Evolutionary conservation across 2,888 invertebrate species (phyloP).

Genomic region (Pristionchus entomophagus): DNA sequence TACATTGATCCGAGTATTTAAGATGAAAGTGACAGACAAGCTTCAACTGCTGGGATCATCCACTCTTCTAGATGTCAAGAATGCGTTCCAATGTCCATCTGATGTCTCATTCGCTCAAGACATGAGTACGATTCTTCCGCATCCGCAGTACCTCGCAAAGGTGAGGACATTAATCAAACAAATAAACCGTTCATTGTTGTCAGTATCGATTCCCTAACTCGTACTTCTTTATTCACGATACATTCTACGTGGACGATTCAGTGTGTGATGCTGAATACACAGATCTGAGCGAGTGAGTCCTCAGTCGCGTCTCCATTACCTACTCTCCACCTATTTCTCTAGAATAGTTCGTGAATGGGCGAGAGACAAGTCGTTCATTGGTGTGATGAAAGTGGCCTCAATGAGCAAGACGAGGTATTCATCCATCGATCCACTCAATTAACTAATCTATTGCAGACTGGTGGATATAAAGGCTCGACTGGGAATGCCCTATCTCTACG

Average conservation of each 20-base stretch:
- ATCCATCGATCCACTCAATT: constrained; percentile 29
- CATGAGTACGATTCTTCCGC: constrained; percentile 48
- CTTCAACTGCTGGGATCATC: constrained; percentile 83
- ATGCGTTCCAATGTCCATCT: constrained; percentile 85
- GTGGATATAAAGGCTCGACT: constrained; percentile 80
- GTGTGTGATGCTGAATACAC: constrained; percentile 74
- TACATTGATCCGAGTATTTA: neutral
- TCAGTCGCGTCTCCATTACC: neutral
- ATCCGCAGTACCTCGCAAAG: constrained; percentile 5
- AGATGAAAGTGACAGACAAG: constrained; percentile 78
- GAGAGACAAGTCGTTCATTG: constrained; percentile 76
- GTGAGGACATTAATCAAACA: neutral
- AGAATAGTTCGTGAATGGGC: constrained; percentile 81
- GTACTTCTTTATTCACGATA: constrained; percentile 86
- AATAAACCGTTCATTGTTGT: neutral
- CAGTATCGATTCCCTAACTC: constrained; percentile 84
- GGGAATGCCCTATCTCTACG: constrained; percentile 87
- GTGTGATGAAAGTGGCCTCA: constrained; percentile 78
- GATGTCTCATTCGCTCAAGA: constrained; percentile 80
- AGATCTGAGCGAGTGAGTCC: constrained; percentile 47
- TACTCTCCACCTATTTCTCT: too few relatives aligned
- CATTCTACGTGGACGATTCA: constrained; percentile 86
- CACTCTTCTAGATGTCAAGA: constrained; percentile 83
- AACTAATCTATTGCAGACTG: constrained; percentile 69
- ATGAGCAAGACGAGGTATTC: constrained; percentile 55